Base-by-base conservation (phyloP, 2,797 vertebrate species). In the Tapirus indicus region DNA sequence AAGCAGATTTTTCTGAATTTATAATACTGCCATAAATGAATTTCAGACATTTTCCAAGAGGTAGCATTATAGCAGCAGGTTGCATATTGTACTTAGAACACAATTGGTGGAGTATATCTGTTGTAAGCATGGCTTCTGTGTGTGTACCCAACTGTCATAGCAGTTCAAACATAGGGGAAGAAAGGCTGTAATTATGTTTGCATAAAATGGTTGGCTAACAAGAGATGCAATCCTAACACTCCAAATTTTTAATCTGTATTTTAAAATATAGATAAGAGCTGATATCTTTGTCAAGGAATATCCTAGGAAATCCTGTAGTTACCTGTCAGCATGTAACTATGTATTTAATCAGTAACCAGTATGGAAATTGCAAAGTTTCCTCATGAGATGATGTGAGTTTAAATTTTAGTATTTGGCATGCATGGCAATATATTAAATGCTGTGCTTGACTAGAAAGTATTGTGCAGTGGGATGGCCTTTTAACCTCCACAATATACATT, bases 401-500 rank as follows among this genome's bases (percentile, higher is more conserved):
- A 94, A 96, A 88, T 94, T 93, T 94, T 91, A 97, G 27, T 71
- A 82, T 87, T 95, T 89, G 62, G 32, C 62, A 91, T 64, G 41
- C 92, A 97, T 94, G 85, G 94, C 97, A 88, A 52, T 91, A 44
- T 88, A 66, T 83, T 95, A 94, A 92, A 93, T 88, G 77, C 95
- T 97, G 27, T 98, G 88, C 94, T 95, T 94, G 47, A 92, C 41
- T 82, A 88, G 83, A 93, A 94, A 90, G 10, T 96, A 49, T 84
- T 96, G 41, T 95, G 17, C 52, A 95, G 9, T 97, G 83, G 44
- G 94, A 79, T 98, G 93, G 97, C 95, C 97, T 97, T 66, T 97
- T 97, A 97, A 97, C 92, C 88, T 97, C 95, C 95, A 96, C 96
- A 95, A 83, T 95, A 95, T 94, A 97, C 90, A 96, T 98, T 97